Conservation (phyloP, 2,888 invertebrate genomes). For the Notocelia uddmanniana region DNA sequence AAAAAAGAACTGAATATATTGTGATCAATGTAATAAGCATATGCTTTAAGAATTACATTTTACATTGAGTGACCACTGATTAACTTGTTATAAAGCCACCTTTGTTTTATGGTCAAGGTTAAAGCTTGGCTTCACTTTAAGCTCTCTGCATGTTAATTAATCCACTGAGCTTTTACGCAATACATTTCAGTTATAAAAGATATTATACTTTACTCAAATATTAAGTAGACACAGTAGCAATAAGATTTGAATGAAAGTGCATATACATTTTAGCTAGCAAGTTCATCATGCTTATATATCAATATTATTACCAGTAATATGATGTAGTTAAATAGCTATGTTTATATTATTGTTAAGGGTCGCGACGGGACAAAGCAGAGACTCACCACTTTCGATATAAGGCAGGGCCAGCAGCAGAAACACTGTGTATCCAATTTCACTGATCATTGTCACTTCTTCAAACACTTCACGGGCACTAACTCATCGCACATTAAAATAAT, state of each 20-base stretch:
- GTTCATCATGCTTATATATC: background rate
- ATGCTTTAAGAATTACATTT: too few relatives aligned
- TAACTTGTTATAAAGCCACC: background rate
- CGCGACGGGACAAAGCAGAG: constrained; percentile 41
- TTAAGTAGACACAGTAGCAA: background rate
- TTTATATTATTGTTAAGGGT: constrained; percentile 42
- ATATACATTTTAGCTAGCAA: background rate
- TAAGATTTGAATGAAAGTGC: background rate
- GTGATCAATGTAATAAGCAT: background rate
- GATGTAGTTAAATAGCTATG: constrained; percentile 37
- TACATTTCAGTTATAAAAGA: background rate
- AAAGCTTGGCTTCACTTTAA: background rate
- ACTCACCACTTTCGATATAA: constrained; percentile 90
- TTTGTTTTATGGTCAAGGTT: background rate
- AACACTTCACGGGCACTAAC: constrained; percentile 81
- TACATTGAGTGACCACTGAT: background rate
- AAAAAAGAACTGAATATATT: background rate
- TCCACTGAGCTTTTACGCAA: background rate
- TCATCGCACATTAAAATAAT: constrained; percentile 80
- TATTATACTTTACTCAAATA: background rate
- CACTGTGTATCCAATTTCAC: constrained; percentile 88
- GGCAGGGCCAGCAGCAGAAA: constrained; percentile 89
- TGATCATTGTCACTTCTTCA: constrained; percentile 85
- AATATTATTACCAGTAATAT: constrained; percentile 17
- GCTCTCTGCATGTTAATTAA: background rate